phyloP scores from a whole-genome alignment of 2,888 invertebrate genomes.

The Allophyes oxyacanthae region DNA sequence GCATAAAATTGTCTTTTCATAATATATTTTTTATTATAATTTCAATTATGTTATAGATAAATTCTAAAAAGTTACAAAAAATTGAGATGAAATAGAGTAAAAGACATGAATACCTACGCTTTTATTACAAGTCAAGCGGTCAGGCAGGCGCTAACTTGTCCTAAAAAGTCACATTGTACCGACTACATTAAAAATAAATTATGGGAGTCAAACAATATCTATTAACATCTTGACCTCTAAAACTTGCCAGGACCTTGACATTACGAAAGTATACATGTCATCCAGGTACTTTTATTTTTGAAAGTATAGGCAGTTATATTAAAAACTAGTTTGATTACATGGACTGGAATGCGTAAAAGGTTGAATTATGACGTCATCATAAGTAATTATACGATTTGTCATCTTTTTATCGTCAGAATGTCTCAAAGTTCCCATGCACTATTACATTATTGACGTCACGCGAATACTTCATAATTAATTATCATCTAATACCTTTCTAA shows the following conservation, averaged over 20 bases:
- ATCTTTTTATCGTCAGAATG: background rate
- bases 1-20: no score
- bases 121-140: no score
- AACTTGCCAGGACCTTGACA: slow-evolving; percentile 19
- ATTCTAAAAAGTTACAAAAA: no score
- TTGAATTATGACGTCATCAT: background rate
- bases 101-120: no score
- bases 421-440: slow-evolving; percentile 21
- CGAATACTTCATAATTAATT: slow-evolving; percentile 5
- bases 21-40: no score
- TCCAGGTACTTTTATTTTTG: slow-evolving; percentile 4
- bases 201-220: background rate
- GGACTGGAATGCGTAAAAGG: no score
- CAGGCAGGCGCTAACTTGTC: slow-evolving; percentile 9
- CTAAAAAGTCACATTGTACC: background rate
- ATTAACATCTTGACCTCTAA: slow-evolving; percentile 30
- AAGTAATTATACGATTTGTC: background rate
- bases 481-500: slow-evolving; percentile 16
- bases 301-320: slow-evolving; percentile 5
- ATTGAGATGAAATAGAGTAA: no score
- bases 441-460: slow-evolving; percentile 6
- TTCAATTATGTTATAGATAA: no score
- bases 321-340: slow-evolving; percentile 29
- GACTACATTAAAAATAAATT: slow-evolving; percentile 1
- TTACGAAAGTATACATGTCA: slow-evolving; percentile 19